A percentile compares a stretch with the other conserved stretches of the same genome.
phyloP scores from a whole-genome alignment of 2,113 vertebrate species.

The Chlamydotis undulata region DNA sequence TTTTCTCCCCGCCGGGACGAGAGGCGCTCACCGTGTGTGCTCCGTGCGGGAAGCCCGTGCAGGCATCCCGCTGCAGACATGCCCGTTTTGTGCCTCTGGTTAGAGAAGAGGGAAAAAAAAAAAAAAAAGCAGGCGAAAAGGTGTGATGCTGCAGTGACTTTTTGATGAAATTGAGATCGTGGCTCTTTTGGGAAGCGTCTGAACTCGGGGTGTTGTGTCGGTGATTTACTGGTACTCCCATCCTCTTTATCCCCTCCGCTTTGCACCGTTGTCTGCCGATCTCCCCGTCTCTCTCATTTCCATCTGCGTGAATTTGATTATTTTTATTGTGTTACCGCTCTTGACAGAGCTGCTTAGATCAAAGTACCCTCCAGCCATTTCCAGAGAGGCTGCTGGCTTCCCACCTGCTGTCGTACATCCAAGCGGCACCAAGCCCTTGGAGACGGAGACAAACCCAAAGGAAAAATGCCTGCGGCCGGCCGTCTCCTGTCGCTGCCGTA shows the following conservation, averaged over 20 bases:
- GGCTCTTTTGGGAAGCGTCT: not conserved
- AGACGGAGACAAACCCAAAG: not conserved
- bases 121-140: not conserved
- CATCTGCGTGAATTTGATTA: slow-evolving; percentile 37
- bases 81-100: not conserved
- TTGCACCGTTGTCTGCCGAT: not conserved
- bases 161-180: not conserved
- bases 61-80: not conserved
- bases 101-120: not conserved
- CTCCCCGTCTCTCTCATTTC: slow-evolving; percentile 14
- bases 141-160: not conserved
- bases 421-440: not conserved
- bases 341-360: slow-evolving; percentile 56
- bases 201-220: not conserved
- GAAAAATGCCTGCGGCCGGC: not conserved
- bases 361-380: slow-evolving; percentile 45
- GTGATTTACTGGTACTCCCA: not conserved
- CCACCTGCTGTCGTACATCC: slow-evolving; percentile 42
- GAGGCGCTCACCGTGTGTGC: not conserved
- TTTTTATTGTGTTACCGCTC: slow-evolving; percentile 34
- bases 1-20: not conserved
- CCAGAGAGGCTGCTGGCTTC: slow-evolving; percentile 33
- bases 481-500: not conserved
- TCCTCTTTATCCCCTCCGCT: not conserved
- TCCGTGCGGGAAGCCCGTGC: rapidly evolving